Base-by-base conservation (phyloP, 2,113 vertebrate genomes). In the Connochaetes taurinus region DNA sequence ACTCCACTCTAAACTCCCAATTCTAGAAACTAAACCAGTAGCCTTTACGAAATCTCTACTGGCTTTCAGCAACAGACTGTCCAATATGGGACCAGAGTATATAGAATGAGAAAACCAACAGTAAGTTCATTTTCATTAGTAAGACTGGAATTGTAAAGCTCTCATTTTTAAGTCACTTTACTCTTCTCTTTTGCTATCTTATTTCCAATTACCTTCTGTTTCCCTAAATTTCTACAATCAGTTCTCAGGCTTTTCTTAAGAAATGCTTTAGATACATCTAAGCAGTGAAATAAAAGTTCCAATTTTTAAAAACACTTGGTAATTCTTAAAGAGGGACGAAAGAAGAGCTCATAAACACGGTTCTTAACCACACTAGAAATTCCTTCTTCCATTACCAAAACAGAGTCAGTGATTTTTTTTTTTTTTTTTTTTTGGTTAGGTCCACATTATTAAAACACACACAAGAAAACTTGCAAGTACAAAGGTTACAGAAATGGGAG, bases 361-460 rank as follows among this genome's bases (percentile, higher is more conserved):
- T 94, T 96, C 78, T 52, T 90, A 94, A 97, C 90, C 78, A 92
- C 91, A 97, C 3, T 97, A 78, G 88, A 97, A 97, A 97, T 82
- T 97, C 40, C 95, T 95, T 90, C 97, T 97, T 97, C 94, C 89
- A 95, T 94, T 93, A 95, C 83, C 93, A 96, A 97, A 96, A 95
- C 40, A 97, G 95, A 97, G 55, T 87, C 78, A 94, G 78, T 87
- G 29, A 40, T 81, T 80, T 31, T 55, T 78, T 80, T 76, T 31
- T n/a, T n/a, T 43, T 43, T 43, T 43, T 71, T 27, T 55, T 62
- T 33, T 33, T 27, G 47, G 84, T 96, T 55, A 92, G 52, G 87
- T 58, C 31, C 67, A 82, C 50, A 53, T 82, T 62, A 94, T n/a
- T 90, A 97, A 87, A 62, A 87, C 90, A 90, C 78, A 90, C 45